Conservation (phyloP, 2,888 invertebrate genomes). For the Coecobrya sp. region DNA sequence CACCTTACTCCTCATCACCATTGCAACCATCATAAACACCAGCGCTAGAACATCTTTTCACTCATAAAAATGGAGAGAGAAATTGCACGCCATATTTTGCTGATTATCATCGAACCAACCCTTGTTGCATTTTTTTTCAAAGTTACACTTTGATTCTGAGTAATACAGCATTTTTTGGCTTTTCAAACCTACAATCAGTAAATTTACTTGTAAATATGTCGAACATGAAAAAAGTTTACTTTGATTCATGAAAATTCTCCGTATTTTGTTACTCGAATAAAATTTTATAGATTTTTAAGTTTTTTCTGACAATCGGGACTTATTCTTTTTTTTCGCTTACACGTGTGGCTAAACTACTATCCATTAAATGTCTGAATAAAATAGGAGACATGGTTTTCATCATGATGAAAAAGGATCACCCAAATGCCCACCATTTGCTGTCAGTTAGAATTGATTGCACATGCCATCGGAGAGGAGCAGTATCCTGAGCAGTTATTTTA, state of each 20-base stretch:
- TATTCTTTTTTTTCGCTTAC: background rate
- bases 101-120: slow-evolving; percentile 33
- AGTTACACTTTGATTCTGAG: background rate
- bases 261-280: background rate
- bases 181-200: slow-evolving; percentile 24
- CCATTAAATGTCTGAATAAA: background rate
- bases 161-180: slow-evolving; percentile 26
- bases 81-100: slow-evolving; percentile 39
- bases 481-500: slow-evolving; percentile 34
- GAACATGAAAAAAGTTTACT: background rate
- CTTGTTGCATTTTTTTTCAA: background rate
- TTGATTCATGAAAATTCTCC: background rate
- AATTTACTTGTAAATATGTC: background rate
- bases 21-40: background rate
- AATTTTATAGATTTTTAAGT: background rate
- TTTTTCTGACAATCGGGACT: background rate
- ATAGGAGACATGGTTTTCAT: background rate
- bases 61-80: slow-evolving; percentile 10
- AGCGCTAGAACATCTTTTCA: background rate
- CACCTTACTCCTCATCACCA: slow-evolving; percentile 10
- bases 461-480: background rate
- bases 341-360: background rate
- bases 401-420: slow-evolving; percentile 18
- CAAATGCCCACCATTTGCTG: slow-evolving; percentile 24
- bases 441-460: slow-evolving; percentile 46